Base-by-base conservation (phyloP, 2,113 vertebrate genomes). In the Ochotona curzoniae region DNA sequence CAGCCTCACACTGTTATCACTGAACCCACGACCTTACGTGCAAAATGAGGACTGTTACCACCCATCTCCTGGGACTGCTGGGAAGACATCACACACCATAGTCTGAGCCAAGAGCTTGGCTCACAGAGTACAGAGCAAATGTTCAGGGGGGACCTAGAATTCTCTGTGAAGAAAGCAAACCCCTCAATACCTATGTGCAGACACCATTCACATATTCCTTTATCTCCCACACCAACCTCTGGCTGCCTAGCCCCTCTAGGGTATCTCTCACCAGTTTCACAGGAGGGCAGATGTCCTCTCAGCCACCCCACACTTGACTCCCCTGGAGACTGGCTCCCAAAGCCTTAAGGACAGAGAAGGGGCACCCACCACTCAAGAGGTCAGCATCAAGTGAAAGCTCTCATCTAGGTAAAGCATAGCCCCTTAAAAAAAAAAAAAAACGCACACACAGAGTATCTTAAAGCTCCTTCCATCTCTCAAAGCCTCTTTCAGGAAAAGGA, bases 401-500 rank as follows among this genome's bases (percentile, higher is more conserved):
- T 47, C 70, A 49, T 71, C 14, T 63, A 83, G 28, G 60, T 66
- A 92, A 92, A 92, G 21, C 11, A 60, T 18, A 69, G 63, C 26
- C 8, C 30, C 51, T 89, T 83, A 1, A 30, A 64, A 67, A 75
- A 70, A 86, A n/a, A 11, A 76, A 30, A 26, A 51, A 28, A 28
- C 35, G 32, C 14, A 73, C 38, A 57, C 28, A 88, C 12, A 64
- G 82, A 94, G 60, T 64, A 82, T 64, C 92, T 73, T 69, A 81
- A 87, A 85, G 86, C 51, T 26, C 28, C 63, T 91, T 90, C 78
- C 80, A 74, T 92, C 66, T 85, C 71, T 76, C 74, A 92, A 94
- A 81, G 54, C 63, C 87, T 84, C 90, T 93, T 86, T 94, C 88
- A 94, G 91, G 94, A 96, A 93, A 80, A 75, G 86, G 94, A 93